Evolutionary conservation across 2,113 vertebrate species (phyloP).

Genomic region (Strix uralensis): DNA sequence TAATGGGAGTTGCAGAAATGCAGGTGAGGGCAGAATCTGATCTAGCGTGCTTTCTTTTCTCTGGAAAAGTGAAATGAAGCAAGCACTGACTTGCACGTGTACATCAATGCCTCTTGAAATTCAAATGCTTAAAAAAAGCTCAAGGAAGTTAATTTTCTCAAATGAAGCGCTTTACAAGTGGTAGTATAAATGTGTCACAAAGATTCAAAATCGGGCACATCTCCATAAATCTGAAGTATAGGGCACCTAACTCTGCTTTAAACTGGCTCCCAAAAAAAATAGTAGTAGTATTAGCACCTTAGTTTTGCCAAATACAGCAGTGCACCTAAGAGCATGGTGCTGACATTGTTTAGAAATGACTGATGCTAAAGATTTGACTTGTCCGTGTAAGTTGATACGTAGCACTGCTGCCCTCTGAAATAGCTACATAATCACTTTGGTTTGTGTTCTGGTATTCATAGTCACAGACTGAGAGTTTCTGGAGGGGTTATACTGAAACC

Average conservation of each 20-base stretch:
- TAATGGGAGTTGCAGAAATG: not conserved
- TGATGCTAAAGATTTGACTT: not conserved
- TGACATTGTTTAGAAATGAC: not conserved
- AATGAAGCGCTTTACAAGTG: not conserved
- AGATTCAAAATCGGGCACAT: not conserved
- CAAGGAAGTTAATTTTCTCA: not conserved
- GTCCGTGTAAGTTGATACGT: accelerated
- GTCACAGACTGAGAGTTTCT: not conserved
- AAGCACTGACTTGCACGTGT: not conserved
- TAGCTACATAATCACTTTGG: not conserved
- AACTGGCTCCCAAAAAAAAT: not conserved
- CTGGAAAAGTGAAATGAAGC: not conserved
- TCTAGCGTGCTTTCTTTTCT: not conserved
- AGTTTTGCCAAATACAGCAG: not conserved
- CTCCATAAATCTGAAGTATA: not conserved
- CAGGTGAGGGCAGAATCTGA: not conserved
- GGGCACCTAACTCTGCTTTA: not conserved
- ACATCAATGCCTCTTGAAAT: not conserved
- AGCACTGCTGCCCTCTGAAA: not conserved
- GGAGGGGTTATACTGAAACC: not conserved
- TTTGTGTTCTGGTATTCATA: not conserved
- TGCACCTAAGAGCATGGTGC: not conserved
- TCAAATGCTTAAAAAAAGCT: not conserved
- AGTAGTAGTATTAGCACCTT: no score
- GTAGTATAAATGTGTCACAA: not conserved